Evolutionary conservation across 53 echinoderm and acorn worm genomes (phyloP).

Genomic region (Echinometra lucunter): DNA sequence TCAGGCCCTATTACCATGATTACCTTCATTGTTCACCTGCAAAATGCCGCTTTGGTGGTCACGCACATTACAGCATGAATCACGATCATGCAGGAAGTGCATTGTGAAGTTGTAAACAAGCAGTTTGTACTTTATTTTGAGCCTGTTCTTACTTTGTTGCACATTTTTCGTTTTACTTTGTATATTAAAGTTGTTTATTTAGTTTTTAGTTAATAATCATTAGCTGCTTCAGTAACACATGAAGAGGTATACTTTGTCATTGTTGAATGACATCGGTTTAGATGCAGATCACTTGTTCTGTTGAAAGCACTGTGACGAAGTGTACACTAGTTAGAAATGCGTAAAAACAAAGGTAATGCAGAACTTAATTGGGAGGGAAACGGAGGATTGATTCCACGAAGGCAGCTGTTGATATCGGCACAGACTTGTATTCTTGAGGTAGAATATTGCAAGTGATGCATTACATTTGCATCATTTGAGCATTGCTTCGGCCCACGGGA

Average conservation of each 20-base stretch:
- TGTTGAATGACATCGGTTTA: background rate
- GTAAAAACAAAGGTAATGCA: no score
- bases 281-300: background rate
- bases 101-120: no score
- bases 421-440: conserved; percentile 37
- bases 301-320: background rate
- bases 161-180: no score
- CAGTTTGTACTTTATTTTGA: no score
- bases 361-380: background rate
- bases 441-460: conserved; percentile 31
- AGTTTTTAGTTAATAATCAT: background rate
- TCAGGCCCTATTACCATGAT: no score
- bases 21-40: no score
- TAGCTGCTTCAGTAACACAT: background rate
- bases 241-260: background rate
- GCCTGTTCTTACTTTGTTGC: no score
- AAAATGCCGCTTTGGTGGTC: no score
- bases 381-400: background rate
- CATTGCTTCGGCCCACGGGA: background rate
- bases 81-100: no score
- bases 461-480: conserved; percentile 21
- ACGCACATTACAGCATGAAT: no score
- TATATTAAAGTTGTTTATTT: no score
- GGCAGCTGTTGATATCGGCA: background rate
- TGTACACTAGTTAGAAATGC: background rate